Percentiles rank a stretch among this genome's conserved stretches.
Evolutionary conservation across 1,140 invertebrate genomes (phyloP).

Genomic region (Sminthurinus signatus): DNA sequence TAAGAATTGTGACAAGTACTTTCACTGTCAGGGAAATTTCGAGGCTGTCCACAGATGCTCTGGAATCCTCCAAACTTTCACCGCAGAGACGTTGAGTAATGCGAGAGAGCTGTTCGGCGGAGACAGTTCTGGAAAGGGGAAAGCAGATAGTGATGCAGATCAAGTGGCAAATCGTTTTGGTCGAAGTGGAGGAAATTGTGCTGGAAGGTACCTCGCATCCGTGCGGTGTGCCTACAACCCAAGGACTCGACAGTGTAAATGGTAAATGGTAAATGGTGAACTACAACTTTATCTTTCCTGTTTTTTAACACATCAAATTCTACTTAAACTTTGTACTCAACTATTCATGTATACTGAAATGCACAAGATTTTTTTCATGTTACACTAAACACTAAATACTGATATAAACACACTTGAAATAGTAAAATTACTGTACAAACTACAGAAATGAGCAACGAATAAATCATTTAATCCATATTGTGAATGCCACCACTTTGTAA

Average conservation of each 20-base stretch:
- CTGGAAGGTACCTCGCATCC: background rate
- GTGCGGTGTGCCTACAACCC: background rate
- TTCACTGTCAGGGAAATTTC: constrained; percentile 3
- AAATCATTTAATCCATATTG: no score
- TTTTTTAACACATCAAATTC: no score
- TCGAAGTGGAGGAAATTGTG: constrained; percentile 1
- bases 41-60: background rate
- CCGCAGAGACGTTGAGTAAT: background rate
- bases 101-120: background rate
- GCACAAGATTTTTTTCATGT: no score
- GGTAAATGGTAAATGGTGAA: no score
- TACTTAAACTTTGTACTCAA: no score
- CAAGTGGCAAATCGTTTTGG: constrained; percentile 8
- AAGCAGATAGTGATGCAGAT: background rate
- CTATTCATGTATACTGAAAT: no score
- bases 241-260: constrained; percentile 4
- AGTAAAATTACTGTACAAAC: no score
- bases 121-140: background rate
- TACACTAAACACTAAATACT: no score
- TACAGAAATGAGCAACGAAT: no score
- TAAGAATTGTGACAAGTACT: constrained; percentile 13
- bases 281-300: no score
- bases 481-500: no score
- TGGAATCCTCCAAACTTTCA: background rate
- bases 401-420: no score